These are phyloP conservation scores for Rhynchophorus ferrugineus DNA, from an alignment of 1,140 invertebrate genomes.

Conservation along the genomic window DNA sequence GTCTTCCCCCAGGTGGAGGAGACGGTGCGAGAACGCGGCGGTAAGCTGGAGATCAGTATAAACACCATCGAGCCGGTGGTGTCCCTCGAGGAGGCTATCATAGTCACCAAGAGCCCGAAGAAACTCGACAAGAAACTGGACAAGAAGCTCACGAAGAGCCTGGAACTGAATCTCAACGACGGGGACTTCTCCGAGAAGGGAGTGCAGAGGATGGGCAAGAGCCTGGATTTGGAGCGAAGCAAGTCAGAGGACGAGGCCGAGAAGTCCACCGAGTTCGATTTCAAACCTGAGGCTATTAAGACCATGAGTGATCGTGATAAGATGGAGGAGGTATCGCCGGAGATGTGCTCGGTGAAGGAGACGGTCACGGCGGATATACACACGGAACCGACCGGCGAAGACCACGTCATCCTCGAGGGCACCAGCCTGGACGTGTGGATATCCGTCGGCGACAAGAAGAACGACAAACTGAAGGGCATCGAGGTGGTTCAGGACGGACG, in stretches of 20 bases:
- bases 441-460: slow-evolving; percentile 34
- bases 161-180: slow-evolving; percentile 45
- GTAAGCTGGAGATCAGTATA: slow-evolving; percentile 41
- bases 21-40: slow-evolving; percentile 41
- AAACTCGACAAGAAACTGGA: slow-evolving; percentile 57
- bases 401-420: slow-evolving; percentile 40
- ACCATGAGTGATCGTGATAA: slow-evolving; percentile 30
- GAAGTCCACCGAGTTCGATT: slow-evolving; percentile 41
- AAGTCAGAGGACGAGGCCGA: slow-evolving; percentile 26
- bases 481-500: slow-evolving; percentile 34
- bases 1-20: slow-evolving; percentile 61
- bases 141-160: slow-evolving; percentile 58
- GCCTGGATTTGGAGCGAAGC: slow-evolving; percentile 36
- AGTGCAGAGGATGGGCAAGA: slow-evolving; percentile 37
- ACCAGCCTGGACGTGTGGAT: slow-evolving; percentile 44
- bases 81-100: slow-evolving; percentile 41
- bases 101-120: slow-evolving; percentile 61
- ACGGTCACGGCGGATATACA: slow-evolving; percentile 41
- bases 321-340: slow-evolving; percentile 29
- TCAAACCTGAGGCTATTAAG: slow-evolving; percentile 54
- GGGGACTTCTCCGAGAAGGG: slow-evolving; percentile 26
- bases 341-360: slow-evolving; percentile 41
- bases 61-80: slow-evolving; percentile 38
- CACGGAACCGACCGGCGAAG: slow-evolving; percentile 27
- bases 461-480: slow-evolving; percentile 41